phyloP scores from a whole-genome alignment of 2,113 vertebrate genomes.

The Cyprinodon brontotheroides region DNA sequence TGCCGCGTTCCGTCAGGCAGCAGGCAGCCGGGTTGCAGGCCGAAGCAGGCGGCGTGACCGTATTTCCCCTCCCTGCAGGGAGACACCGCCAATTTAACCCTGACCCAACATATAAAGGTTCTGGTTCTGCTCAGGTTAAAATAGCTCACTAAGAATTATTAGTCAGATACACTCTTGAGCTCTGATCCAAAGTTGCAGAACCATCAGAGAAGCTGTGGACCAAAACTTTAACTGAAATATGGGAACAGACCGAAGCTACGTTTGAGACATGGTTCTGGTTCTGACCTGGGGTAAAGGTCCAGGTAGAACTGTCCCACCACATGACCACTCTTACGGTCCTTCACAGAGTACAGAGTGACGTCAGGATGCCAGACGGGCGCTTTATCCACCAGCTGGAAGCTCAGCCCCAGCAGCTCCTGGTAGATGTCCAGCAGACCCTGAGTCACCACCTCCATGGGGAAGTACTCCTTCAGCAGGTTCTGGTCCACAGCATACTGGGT shows the following conservation, averaged over 20 bases:
- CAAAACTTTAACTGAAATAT: too few species aligned
- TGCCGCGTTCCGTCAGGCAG: conserved; percentile 83
- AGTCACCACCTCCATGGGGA: conserved; percentile 97
- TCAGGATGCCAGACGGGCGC: conserved; percentile 91
- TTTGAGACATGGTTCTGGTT: neutral
- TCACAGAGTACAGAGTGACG: conserved; percentile 88
- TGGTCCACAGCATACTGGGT: conserved; percentile 92
- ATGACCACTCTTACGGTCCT: conserved; percentile 77
- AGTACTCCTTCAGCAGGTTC: conserved; percentile 95
- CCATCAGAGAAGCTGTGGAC: too few species aligned
- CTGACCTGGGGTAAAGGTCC: conserved; percentile 88
- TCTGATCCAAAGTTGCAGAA: too few species aligned
- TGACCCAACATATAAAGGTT: conserved; percentile 40
- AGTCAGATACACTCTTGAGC: too few species aligned
- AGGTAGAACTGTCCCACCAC: conserved; percentile 94
- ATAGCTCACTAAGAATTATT: neutral
- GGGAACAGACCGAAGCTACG: too few species aligned
- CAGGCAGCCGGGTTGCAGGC: conserved; percentile 93
- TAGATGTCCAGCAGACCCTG: conserved; percentile 91
- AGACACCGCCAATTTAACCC: neutral
- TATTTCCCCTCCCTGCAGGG: conserved; percentile 93
- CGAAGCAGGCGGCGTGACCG: conserved; percentile 95
- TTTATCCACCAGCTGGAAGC: conserved; percentile 84
- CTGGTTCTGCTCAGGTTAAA: too few species aligned
- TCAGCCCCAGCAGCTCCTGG: conserved; percentile 92